Evolutionary conservation across 2,888 invertebrate species (phyloP).

Genomic region (Dasypogon diadema): DNA sequence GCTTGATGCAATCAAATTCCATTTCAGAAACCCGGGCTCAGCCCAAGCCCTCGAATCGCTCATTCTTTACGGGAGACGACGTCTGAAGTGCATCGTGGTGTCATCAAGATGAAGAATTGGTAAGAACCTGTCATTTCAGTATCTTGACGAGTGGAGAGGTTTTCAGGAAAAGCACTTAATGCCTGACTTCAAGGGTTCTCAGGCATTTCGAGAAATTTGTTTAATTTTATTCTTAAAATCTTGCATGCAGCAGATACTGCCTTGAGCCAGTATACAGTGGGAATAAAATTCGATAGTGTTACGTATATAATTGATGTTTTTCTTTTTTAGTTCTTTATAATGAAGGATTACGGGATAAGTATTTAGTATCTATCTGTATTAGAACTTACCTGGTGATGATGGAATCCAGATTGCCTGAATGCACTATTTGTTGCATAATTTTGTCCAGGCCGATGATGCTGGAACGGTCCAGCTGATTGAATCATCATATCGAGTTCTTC

Average conservation of each 20-base stretch:
- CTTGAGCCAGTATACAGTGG: constrained; percentile 4
- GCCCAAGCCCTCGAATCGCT: background rate
- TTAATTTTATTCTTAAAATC: constrained; percentile 50
- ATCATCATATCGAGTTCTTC: constrained; percentile 66
- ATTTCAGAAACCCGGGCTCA: constrained; percentile 9
- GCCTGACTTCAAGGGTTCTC: constrained; percentile 47
- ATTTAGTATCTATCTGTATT: no score
- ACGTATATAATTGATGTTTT: no score
- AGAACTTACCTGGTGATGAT: constrained; percentile 59
- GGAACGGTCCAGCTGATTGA: constrained; percentile 66
- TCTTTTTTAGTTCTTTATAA: no score
- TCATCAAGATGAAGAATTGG: constrained; percentile 46
- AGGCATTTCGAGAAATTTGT: constrained; percentile 47
- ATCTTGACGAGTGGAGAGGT: constrained; percentile 51
- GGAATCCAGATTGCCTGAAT: constrained; percentile 65
- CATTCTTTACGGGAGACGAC: constrained; percentile 36
- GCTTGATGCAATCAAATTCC: constrained; percentile 47
- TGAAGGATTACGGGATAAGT: no score
- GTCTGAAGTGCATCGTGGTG: constrained; percentile 50
- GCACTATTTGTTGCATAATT: constrained; percentile 63
- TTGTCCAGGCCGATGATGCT: constrained; percentile 60
- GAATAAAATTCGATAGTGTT: no score
- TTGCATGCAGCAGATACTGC: background rate
- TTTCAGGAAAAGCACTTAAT: constrained; percentile 54
- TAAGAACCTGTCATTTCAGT: constrained; percentile 50